Base-by-base conservation (phyloP, 2,113 vertebrate genomes). In the Hypomesus transpacificus region DNA sequence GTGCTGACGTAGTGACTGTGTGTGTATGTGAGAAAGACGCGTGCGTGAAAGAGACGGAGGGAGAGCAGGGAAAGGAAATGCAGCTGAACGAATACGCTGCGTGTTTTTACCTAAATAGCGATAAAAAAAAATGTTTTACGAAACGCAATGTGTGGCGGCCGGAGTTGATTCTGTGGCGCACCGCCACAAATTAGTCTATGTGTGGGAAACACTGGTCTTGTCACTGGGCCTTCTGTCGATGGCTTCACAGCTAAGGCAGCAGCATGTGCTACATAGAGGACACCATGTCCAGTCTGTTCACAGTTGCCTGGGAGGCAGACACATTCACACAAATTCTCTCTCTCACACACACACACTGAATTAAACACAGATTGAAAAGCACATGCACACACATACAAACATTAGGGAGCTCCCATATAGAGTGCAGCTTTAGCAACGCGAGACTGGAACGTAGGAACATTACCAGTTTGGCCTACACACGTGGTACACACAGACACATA, bases 171-270 rank as follows among this genome's bases (percentile, higher is more conserved):
- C n/a, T n/a, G n/a, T n/a, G n/a, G n/a, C n/a, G n/a, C n/a, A n/a
- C n/a, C n/a, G n/a, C n/a, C n/a, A n/a, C n/a, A n/a, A n/a, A n/a
- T n/a, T n/a, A n/a, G n/a, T n/a, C n/a, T n/a, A n/a, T n/a, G n/a
- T n/a, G n/a, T n/a, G n/a, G n/a, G n/a, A n/a, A n/a, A n/a, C n/a
- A n/a, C n/a, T n/a, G n/a, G n/a, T n/a, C 80, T 28, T 39, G 26
- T 86, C 79, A 87, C 76, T 86, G 18, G 22, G 76, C 90, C 85
- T 89, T 89, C 86, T 84, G 85, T 82, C 77, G 75, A 77, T 26
- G 74, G 75, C 77, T 85, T 86, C 80, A 86, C 80, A 86, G 82
- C 79, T 82, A 71, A 79, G 68, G 80, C 50, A 74, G 78, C 74
- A 83, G 76, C 74, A 87, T 76, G 81, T 88, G 77, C 60, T 70